Evolutionary conservation across 2,888 invertebrate genomes (phyloP).

Genomic region (Ligdia adustata): DNA sequence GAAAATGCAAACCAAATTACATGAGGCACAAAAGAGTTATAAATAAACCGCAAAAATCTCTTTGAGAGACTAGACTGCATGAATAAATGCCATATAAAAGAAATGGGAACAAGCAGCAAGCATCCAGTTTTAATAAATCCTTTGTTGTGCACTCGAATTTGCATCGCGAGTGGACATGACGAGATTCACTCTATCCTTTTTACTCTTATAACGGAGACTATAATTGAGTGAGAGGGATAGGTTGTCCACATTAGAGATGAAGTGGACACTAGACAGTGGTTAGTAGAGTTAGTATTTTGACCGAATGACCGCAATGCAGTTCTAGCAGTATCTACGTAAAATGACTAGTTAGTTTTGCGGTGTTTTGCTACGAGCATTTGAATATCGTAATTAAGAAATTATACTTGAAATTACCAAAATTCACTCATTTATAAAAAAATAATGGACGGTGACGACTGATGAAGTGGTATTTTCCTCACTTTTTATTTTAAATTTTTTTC

Average conservation of each 20-base stretch:
- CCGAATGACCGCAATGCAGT: constrained; percentile 9
- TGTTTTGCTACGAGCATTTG: no score
- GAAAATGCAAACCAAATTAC: constrained; percentile 20
- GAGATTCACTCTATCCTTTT: constrained; percentile 30
- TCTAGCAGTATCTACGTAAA: no score
- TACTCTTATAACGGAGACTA: constrained; percentile 18
- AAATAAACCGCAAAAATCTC: constrained; percentile 32
- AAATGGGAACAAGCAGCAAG: constrained; percentile 41
- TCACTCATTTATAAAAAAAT: no score
- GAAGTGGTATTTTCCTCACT: no score
- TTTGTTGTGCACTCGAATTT: constrained; percentile 47
- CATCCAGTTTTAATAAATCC: constrained; percentile 39
- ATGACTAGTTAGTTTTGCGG: no score
- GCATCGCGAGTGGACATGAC: constrained; percentile 38
- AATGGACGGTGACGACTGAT: no score
- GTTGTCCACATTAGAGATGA: constrained; percentile 8
- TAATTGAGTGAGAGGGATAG: constrained; percentile 26
- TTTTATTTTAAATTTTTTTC: no score
- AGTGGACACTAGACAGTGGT: constrained; percentile 11
- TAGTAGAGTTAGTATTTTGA: constrained; percentile 7
- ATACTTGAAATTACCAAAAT: no score
- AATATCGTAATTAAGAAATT: no score
- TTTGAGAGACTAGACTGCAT: constrained; percentile 26
- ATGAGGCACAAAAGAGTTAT: constrained; percentile 18
- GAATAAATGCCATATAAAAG: constrained; percentile 41